Evolutionary conservation across 2,797 vertebrate genomes (phyloP).

Genomic region (Fistularia tabacaria): DNA sequence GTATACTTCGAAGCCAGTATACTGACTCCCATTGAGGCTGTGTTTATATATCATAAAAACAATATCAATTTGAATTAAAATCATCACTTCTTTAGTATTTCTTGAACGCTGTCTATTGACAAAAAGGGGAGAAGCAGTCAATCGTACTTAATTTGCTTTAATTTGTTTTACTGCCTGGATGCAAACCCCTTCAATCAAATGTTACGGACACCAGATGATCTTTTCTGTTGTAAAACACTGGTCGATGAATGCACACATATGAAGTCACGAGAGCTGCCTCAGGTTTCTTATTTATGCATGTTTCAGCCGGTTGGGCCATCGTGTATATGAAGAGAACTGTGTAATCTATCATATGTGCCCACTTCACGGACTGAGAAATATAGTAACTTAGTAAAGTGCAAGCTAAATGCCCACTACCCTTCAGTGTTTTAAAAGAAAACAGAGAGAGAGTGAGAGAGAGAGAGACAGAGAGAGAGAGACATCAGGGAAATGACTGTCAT

Average conservation of each 20-base stretch:
- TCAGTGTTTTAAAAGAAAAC: conserved; percentile 29
- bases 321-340: conserved; percentile 32
- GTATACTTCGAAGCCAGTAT: too few relatives aligned
- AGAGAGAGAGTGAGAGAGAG: background rate
- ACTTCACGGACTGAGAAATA: conserved; percentile 55
- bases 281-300: conserved; percentile 12
- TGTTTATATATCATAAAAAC: too few relatives aligned
- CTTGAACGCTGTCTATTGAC: too few relatives aligned
- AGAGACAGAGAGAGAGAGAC: background rate
- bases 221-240: background rate
- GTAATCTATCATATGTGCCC: conserved; percentile 29
- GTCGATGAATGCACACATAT: conserved; percentile 37
- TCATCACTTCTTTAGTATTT: too few relatives aligned
- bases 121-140: too few relatives aligned
- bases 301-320: conserved; percentile 38
- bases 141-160: too few relatives aligned
- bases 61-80: too few relatives aligned
- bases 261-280: conserved; percentile 33
- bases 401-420: conserved; percentile 36
- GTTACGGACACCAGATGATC: too few relatives aligned
- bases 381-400: conserved; percentile 23
- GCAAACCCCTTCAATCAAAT: too few relatives aligned
- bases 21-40: too few relatives aligned
- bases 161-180: too few relatives aligned
- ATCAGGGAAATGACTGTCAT: conserved; percentile 30